Evolutionary conservation across 2,888 invertebrate species (phyloP), one percentile per base, ranked within the genome.

Genomic region (Machimus atricapillus): DNA sequence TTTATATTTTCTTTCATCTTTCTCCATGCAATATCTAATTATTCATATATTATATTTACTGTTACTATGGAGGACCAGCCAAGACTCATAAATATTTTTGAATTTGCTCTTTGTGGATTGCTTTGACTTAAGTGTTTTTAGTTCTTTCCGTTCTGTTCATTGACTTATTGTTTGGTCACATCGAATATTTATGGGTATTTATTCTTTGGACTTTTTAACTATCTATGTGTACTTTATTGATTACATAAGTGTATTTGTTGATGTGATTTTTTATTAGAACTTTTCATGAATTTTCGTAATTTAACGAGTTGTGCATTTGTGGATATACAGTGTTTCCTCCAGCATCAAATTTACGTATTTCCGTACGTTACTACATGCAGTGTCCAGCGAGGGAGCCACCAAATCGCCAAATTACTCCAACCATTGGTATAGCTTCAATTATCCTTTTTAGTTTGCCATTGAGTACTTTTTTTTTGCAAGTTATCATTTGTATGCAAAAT

Each of bases 151-250:
- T 85, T 85, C 74, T 83, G 40, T 85, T 85, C 34, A 66, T 66
- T 66, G 37, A 46, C n/a, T 85, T 85, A 86, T 86, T 31, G 73
- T 76, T 77, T 77, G 34, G 23, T 52, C 34, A 56, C 27, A 52
- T 27, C 23, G 34, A 56, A 86, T 85, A 85, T 85, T 74, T 85
- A 74, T 74, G 58, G 56, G 58, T 87, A 87, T 86, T 87, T 79
- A 74, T 78, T 66, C 66, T 83, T 81, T 86, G 82, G 79, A 46
- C 16, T 86, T 87, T 87, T 86, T 40, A 88, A 87, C 88, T 87
- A 83, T 88, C 88, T 88, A 87, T 88, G 87, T 88, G 88, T 88
- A 87, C 86, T 88, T 87, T 83, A 76, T 85, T 87, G 52, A 82
- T 76, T 87, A 87, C 56, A 74, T 88, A 81, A 73, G 86, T 88